A percentile compares a stretch with the other conserved stretches of the same genome.
These are phyloP conservation scores for Gymnogyps californianus DNA, from an alignment of 2,113 vertebrate species.

Conservation along the genomic window DNA sequence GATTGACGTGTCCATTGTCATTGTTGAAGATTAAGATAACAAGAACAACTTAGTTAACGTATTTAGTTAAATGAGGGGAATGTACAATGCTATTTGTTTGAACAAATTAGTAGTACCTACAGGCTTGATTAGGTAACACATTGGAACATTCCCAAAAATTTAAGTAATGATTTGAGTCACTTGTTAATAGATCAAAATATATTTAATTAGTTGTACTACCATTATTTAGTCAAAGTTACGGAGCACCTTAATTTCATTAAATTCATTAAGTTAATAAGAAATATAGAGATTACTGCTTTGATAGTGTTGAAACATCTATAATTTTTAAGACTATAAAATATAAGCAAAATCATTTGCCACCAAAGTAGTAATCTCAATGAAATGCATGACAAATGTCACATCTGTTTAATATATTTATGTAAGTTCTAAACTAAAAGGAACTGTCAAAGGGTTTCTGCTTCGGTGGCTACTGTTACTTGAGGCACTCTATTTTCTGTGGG, in stretches of 20 bases:
- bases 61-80: not conserved
- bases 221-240: not conserved
- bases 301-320: not conserved
- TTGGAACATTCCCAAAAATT: not conserved
- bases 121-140: not conserved
- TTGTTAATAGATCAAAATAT: not conserved
- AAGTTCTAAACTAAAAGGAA: not conserved
- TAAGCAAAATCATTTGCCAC: not conserved
- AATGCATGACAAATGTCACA: not conserved
- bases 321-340: not conserved
- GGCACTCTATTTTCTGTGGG: not conserved
- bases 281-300: not conserved
- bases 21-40: constrained; percentile 10
- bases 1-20: not conserved
- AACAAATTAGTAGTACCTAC: not conserved
- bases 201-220: constrained; percentile 1
- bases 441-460: not conserved
- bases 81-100: not conserved
- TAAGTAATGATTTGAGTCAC: not conserved
- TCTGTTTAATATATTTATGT: not conserved
- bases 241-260: not conserved
- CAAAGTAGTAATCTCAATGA: not conserved
- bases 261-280: not conserved
- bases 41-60: constrained; percentile 5
- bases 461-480: not conserved